Evolutionary conservation across 1,140 invertebrate species (phyloP).

Genomic region (Saccostrea echinata): DNA sequence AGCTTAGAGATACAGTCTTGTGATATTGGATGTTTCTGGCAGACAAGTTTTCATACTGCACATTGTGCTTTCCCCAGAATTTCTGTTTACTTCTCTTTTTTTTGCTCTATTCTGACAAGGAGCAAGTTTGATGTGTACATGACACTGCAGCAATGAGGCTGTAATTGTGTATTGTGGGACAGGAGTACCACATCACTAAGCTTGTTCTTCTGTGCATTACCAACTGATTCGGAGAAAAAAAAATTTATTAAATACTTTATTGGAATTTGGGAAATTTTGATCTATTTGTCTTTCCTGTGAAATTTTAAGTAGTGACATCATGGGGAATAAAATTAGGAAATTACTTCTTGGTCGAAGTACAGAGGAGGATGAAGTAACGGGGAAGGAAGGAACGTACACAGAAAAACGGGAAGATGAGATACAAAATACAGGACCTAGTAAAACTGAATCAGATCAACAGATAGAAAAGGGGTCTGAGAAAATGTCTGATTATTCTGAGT

Average conservation of each 20-base stretch:
- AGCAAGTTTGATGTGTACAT: constrained; percentile 15
- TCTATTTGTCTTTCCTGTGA: not conserved
- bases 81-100: not conserved
- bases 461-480: not conserved
- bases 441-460: not conserved
- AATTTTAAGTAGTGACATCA: not conserved
- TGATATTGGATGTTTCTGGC: not conserved
- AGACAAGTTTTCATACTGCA: not conserved
- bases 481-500: not conserved
- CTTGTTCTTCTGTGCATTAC: constrained; percentile 1
- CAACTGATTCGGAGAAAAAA: not conserved
- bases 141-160: not conserved
- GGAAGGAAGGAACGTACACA: constrained; percentile 24
- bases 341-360: not conserved
- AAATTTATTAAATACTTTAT: not conserved
- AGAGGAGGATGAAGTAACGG: not conserved
- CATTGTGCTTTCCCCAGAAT: not conserved
- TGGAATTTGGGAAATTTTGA: not conserved
- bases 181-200: not conserved
- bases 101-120: not conserved
- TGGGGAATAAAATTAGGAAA: constrained; percentile 31
- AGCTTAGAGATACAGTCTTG: not conserved
- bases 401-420: not conserved
- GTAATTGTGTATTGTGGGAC: not conserved
- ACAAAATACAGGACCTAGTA: not conserved